phyloP scores from a whole-genome alignment of 1,140 invertebrate species.

The Procambarus virginalis region DNA sequence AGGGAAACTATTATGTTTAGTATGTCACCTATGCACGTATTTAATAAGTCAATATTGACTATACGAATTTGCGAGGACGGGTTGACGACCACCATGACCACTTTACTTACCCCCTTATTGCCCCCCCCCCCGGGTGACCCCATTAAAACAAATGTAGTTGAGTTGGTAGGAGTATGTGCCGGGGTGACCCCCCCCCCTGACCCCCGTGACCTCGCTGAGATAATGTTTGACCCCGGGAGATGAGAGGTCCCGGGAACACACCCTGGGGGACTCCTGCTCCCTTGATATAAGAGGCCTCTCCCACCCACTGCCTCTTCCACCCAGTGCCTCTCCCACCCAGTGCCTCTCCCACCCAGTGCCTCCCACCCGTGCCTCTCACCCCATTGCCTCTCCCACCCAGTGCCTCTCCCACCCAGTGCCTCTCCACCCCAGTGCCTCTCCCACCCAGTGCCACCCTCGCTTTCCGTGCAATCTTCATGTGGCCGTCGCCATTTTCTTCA shows the following conservation, averaged over 20 bases:
- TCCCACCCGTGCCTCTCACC: not conserved
- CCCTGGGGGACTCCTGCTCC: not conserved
- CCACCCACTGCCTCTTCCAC: too few relatives aligned
- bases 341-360: too few relatives aligned
- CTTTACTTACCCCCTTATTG: too few relatives aligned
- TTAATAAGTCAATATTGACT: too few relatives aligned
- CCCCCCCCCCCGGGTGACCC: too few relatives aligned
- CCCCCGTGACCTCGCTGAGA: not conserved
- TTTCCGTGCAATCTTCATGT: too few relatives aligned
- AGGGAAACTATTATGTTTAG: too few relatives aligned
- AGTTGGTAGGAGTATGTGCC: not conserved
- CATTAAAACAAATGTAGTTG: not conserved
- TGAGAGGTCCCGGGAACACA: slow-evolving; percentile 9
- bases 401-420: not conserved
- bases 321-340: not conserved
- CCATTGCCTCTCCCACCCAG: not conserved
- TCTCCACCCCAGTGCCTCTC: not conserved
- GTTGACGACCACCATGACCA: too few relatives aligned
- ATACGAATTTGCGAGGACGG: too few relatives aligned
- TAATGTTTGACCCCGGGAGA: slow-evolving; percentile 11
- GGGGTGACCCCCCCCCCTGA: not conserved
- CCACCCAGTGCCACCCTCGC: slow-evolving; percentile 26
- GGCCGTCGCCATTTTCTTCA: too few relatives aligned
- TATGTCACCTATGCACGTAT: too few relatives aligned
- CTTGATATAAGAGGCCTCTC: not conserved